Evolutionary conservation across 1,140 invertebrate genomes (phyloP).

Genomic region (Triops cancriformis): DNA sequence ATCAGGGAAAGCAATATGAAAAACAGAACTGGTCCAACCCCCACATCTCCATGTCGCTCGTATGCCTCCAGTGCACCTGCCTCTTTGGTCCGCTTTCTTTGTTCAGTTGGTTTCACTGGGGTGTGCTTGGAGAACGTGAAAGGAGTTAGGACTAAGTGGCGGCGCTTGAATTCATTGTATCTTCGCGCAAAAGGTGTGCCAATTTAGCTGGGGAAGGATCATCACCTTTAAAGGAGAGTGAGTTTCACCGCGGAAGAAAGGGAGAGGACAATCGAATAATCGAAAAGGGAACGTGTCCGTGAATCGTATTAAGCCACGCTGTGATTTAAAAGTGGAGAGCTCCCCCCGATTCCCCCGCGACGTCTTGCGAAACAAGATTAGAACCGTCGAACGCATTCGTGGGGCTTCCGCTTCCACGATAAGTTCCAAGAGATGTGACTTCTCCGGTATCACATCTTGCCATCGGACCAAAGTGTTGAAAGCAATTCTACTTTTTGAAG

Average conservation of each 20-base stretch:
- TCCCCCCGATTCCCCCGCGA: not conserved
- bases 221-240: not conserved
- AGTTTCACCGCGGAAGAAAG: not conserved
- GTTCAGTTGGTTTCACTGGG: not conserved
- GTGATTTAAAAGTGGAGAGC: not conserved
- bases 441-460: not conserved
- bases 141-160: not conserved
- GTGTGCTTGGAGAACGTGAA: not conserved
- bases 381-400: not conserved
- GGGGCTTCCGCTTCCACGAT: not conserved
- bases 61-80: not conserved
- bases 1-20: not conserved
- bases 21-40: not conserved
- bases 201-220: not conserved
- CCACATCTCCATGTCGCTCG: not conserved
- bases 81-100: not conserved
- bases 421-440: not conserved
- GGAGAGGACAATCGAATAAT: not conserved
- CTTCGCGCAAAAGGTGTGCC: not conserved
- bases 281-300: not conserved
- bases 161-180: too few relatives aligned
- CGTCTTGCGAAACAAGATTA: conserved; percentile 7
- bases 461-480: not conserved
- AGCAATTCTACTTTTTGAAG: not conserved
- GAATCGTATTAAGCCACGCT: conserved; percentile 1